These are phyloP conservation scores for Lemur catta DNA, from an alignment of 2,797 vertebrate species.

Conservation along the genomic window DNA sequence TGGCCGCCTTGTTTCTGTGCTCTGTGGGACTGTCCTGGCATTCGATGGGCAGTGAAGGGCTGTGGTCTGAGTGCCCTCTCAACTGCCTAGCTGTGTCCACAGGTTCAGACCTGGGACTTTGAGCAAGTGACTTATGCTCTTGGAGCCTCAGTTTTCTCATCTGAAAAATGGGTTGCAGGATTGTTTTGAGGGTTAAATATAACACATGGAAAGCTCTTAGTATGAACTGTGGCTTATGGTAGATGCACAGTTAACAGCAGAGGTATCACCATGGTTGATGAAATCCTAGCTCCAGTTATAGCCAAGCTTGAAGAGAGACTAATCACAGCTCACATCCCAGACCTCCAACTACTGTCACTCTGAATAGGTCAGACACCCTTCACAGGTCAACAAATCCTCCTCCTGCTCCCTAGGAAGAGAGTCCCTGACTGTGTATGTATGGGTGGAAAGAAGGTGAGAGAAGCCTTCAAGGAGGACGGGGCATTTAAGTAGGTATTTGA, in stretches of 20 bases:
- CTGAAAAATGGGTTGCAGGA: neutral
- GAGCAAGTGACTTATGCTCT: neutral
- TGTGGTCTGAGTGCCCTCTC: neutral
- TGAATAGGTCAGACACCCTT: neutral
- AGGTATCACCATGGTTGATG: neutral
- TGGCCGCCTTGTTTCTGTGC: neutral
- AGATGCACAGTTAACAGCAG: neutral
- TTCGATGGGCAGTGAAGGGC: neutral
- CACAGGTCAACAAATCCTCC: neutral
- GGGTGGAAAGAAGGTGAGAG: neutral
- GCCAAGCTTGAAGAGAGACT: neutral
- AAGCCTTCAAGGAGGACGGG: neutral
- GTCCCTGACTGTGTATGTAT: neutral
- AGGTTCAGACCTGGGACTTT: neutral
- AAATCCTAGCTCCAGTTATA: neutral
- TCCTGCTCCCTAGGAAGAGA: neutral
- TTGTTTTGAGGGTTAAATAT: neutral
- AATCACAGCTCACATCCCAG: neutral
- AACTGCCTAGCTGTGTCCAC: neutral
- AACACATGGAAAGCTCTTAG: neutral
- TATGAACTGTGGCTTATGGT: neutral
- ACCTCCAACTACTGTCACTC: neutral
- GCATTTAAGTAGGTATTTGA: constrained; percentile 1
- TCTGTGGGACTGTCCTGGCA: neutral
- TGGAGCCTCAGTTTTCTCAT: neutral